These are phyloP conservation scores for Scomber japonicus DNA, from an alignment of 2,113 vertebrate species.

Conservation along the genomic window DNA sequence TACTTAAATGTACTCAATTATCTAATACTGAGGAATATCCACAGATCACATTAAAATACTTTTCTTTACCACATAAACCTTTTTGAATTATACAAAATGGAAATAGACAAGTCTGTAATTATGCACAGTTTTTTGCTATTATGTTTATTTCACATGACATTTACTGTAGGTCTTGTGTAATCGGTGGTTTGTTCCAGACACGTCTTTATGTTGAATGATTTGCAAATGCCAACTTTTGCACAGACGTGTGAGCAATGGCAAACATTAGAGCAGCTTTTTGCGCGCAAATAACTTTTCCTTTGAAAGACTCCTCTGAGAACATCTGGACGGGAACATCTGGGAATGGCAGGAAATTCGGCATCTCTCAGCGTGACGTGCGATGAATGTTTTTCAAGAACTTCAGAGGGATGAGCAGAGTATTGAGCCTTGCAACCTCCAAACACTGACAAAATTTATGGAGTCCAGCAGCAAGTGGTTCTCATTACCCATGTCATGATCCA, in stretches of 20 bases:
- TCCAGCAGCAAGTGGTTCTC: conserved; percentile 91
- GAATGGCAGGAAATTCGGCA: conserved; percentile 87
- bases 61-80: too few species aligned
- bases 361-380: conserved; percentile 85
- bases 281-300: conserved; percentile 61
- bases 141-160: neutral
- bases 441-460: conserved; percentile 84
- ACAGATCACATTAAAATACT: too few species aligned
- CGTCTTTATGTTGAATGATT: conserved; percentile 1
- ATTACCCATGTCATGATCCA: conserved; percentile 92
- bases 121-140: neutral
- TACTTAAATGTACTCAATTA: too few species aligned
- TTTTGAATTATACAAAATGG: neutral
- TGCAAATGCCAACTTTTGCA: conserved; percentile 9
- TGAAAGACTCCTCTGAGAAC: conserved; percentile 61
- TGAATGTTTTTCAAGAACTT: conserved; percentile 92
- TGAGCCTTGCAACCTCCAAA: conserved; percentile 72
- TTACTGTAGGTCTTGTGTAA: neutral
- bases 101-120: neutral
- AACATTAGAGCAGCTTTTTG: conserved; percentile 44
- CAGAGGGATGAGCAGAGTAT: conserved; percentile 88
- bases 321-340: conserved; percentile 93
- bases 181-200: neutral
- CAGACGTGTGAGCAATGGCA: conserved; percentile 35
- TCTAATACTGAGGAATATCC: too few species aligned